phyloP scores from a whole-genome alignment of 2,888 invertebrate species.

The Synergus japonicus region DNA sequence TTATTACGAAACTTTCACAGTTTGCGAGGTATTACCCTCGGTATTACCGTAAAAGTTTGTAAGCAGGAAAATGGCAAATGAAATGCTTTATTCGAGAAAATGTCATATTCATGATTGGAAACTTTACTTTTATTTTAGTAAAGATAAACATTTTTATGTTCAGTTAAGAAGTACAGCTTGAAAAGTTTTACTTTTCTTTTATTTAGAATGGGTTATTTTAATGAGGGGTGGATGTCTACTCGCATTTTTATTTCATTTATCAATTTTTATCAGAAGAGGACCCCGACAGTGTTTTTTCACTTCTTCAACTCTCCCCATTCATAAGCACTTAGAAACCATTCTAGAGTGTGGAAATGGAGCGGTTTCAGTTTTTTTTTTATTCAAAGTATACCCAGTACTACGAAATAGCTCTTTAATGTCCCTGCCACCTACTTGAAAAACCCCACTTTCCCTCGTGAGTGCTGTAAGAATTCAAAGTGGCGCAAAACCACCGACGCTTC shows the following conservation, averaged over 20 bases:
- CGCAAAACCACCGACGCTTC: conserved; percentile 20
- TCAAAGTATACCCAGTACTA: conserved; percentile 24
- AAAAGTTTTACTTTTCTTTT: too few species aligned
- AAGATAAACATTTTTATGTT: not conserved
- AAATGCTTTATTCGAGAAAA: conserved; percentile 37
- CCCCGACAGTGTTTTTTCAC: not conserved
- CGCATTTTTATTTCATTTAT: not conserved
- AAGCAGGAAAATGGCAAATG: not conserved
- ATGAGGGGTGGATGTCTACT: too few species aligned
- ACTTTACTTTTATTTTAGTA: not conserved
- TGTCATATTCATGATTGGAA: not conserved
- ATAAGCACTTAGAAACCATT: conserved; percentile 22
- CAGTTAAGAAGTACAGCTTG: too few species aligned
- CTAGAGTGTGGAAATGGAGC: not conserved
- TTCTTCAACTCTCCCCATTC: conserved; percentile 6
- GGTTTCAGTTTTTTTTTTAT: not conserved
- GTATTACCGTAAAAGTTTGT: conserved; percentile 12
- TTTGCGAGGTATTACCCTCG: not conserved
- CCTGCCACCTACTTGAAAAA: conserved; percentile 30
- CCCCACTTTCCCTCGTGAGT: conserved; percentile 26
- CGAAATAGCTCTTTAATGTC: conserved; percentile 35
- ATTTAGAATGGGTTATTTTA: too few species aligned
- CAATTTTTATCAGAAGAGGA: not conserved
- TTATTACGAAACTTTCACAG: conserved; percentile 19
- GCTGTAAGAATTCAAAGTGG: conserved; percentile 39